These are phyloP conservation scores for Hydractinia echinata DNA, from an alignment of 30 jellyfish, hydroid and myxozoan genomes.

Conservation along the genomic window DNA sequence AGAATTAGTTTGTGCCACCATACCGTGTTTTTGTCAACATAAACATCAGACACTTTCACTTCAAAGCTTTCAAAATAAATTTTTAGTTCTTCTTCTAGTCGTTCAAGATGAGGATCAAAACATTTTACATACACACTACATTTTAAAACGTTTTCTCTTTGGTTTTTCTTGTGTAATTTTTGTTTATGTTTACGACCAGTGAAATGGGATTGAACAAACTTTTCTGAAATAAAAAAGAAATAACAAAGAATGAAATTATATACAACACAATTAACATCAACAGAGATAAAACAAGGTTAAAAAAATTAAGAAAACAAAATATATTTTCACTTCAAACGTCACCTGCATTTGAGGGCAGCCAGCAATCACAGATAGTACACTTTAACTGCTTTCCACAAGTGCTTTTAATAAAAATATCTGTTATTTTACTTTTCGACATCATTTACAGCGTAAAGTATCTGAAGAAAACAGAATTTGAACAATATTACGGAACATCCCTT, in stretches of 20 bases:
- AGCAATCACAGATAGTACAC: slow-evolving; percentile 31
- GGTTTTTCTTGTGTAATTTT: slow-evolving; percentile 8
- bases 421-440: background rate
- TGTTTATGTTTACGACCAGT: slow-evolving; percentile 62
- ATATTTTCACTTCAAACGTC: background rate
- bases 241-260: background rate
- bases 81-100: slow-evolving; percentile 45
- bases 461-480: too few relatives aligned
- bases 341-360: slow-evolving; percentile 33
- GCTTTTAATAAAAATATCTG: background rate
- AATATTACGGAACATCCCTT: too few relatives aligned
- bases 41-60: slow-evolving; percentile 44
- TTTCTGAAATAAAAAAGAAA: background rate
- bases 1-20: background rate
- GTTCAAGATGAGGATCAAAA: slow-evolving; percentile 29
- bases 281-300: background rate
- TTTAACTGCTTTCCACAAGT: slow-evolving; percentile 16
- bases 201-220: slow-evolving; percentile 33
- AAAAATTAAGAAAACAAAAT: background rate
- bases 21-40: slow-evolving; percentile 81
- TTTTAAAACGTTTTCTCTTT: slow-evolving; percentile 16
- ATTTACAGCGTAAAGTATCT: too few relatives aligned
- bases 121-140: slow-evolving; percentile 70
- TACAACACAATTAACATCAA: background rate
- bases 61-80: slow-evolving; percentile 20